Conservation (phyloP, 2,797 vertebrate genomes). For the Myotis planiceps region DNA sequence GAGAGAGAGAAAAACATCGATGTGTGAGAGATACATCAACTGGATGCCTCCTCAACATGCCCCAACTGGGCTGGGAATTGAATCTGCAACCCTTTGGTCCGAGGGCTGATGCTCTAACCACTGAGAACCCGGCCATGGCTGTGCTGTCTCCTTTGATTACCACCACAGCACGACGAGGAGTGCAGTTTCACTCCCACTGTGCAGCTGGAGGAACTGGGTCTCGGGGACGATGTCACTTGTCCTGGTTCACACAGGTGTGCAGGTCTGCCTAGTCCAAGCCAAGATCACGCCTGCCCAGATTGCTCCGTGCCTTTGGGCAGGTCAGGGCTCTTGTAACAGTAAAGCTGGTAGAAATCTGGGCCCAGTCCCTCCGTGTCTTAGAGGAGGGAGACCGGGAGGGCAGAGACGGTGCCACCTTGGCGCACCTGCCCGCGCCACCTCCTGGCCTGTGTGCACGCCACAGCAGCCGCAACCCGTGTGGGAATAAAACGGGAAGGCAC, state of each 20-base stretch:
- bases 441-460: not conserved
- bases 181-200: not conserved
- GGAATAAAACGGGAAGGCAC: not conserved
- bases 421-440: not conserved
- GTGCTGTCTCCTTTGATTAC: not conserved
- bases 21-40: no score
- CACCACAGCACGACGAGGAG: rapidly evolving
- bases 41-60: no score
- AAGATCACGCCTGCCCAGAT: rapidly evolving
- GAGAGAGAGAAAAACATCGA: no score
- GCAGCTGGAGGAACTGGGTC: not conserved
- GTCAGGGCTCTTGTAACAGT: not conserved
- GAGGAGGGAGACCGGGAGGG: not conserved
- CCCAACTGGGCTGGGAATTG: no score
- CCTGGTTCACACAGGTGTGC: not conserved
- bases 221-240: rapidly evolving
- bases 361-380: not conserved
- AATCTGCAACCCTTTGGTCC: no score
- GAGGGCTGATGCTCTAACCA: no score
- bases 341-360: not conserved
- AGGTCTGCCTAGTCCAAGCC: not conserved
- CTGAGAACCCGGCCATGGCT: no score
- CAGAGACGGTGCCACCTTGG: not conserved
- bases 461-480: rapidly evolving
- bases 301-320: not conserved